Evolutionary conservation across 2,888 invertebrate genomes (phyloP).

Genomic region (Cerceris rybyensis): DNA sequence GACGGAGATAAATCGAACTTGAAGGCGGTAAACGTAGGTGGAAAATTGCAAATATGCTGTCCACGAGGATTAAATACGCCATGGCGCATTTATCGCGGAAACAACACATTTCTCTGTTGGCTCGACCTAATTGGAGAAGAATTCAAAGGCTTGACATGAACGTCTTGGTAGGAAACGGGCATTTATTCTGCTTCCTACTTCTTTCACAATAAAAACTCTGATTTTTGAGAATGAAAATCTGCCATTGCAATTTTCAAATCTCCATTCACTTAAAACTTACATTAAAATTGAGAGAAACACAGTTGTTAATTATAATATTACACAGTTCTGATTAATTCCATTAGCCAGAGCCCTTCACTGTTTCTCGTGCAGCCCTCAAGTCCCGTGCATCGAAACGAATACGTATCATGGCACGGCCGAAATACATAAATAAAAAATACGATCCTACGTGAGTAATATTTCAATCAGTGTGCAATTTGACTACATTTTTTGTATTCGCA

Average conservation of each 20-base stretch:
- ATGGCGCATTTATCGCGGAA: constrained; percentile 72
- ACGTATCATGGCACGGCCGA: constrained; percentile 72
- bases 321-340: constrained; percentile 7
- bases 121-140: constrained; percentile 72
- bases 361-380: constrained; percentile 65
- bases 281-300: not conserved
- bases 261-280: too few species aligned
- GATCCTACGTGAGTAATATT: constrained; percentile 65
- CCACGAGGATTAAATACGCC: constrained; percentile 73
- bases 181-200: not conserved
- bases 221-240: too few species aligned
- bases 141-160: constrained; percentile 43
- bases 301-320: not conserved
- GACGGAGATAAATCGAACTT: not conserved
- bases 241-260: too few species aligned
- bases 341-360: constrained; percentile 63
- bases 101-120: constrained; percentile 67
- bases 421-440: constrained; percentile 66
- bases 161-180: constrained; percentile 30
- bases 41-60: constrained; percentile 62
- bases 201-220: too few species aligned
- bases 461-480: not conserved
- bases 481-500: not conserved
- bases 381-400: constrained; percentile 70
- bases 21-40: not conserved